phyloP scores from a whole-genome alignment of 2,113 vertebrate genomes.

The Prunella fulvescens region DNA sequence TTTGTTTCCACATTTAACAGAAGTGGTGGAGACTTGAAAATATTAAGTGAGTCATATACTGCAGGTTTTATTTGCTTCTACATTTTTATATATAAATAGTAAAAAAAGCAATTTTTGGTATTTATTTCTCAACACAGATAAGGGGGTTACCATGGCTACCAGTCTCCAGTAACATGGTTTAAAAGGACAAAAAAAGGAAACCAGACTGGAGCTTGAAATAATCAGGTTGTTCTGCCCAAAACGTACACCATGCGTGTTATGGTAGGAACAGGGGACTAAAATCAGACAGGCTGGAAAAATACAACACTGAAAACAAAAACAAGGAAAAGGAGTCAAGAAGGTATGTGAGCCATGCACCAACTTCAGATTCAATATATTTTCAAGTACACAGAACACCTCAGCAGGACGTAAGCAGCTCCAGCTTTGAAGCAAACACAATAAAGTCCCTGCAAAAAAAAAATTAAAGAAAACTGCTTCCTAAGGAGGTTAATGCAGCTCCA shows the following conservation, averaged over 20 bases:
- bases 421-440: not conserved
- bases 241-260: not conserved
- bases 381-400: not conserved
- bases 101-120: constrained; percentile 41
- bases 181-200: not conserved
- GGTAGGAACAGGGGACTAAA: not conserved
- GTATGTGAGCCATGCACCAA: not conserved
- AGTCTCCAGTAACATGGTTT: not conserved
- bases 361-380: not conserved
- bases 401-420: not conserved
- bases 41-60: constrained; percentile 34
- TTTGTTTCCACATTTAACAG: not conserved
- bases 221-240: not conserved
- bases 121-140: constrained; percentile 59
- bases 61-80: constrained; percentile 33
- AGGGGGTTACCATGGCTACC: constrained; percentile 25
- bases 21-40: not conserved
- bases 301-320: not conserved
- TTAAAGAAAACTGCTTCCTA: not conserved
- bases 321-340: not conserved
- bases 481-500: not conserved
- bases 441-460: not conserved
- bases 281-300: constrained; percentile 1
- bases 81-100: constrained; percentile 48
- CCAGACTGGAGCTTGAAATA: constrained; percentile 26